phyloP scores from a whole-genome alignment of 2,888 invertebrate species.

The Phaedon cochleariae region DNA sequence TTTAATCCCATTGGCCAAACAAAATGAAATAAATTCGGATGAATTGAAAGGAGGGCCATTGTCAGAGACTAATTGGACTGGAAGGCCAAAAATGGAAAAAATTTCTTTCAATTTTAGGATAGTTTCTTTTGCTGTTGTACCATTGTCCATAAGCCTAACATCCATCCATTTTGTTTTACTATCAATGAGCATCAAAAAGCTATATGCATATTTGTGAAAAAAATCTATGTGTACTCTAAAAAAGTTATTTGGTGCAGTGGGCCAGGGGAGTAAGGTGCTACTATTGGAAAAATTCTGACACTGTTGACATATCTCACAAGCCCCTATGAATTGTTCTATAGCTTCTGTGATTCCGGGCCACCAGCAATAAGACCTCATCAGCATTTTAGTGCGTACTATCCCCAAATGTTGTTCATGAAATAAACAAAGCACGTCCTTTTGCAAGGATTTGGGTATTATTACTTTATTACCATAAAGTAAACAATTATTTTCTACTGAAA shows the following conservation, averaged over 20 bases:
- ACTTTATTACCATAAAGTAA: not conserved
- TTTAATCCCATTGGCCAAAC: conserved; percentile 43
- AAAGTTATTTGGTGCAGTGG: conserved; percentile 19
- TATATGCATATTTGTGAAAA: conserved; percentile 17
- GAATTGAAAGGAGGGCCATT: conserved; percentile 44
- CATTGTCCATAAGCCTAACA: conserved; percentile 38
- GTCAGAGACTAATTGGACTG: conserved; percentile 39
- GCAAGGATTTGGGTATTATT: conserved; percentile 5
- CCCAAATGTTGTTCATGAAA: conserved; percentile 19
- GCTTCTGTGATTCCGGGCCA: conserved; percentile 15
- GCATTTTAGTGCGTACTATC: conserved; percentile 15
- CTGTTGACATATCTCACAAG: conserved; percentile 12
- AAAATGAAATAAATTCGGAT: conserved; percentile 36
- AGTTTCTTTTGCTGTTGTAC: not conserved
- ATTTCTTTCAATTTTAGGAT: conserved; percentile 30
- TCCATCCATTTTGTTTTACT: conserved; percentile 37
- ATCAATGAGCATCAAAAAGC: conserved; percentile 37
- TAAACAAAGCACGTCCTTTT: not conserved
- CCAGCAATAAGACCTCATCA: conserved; percentile 13
- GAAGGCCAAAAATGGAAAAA: conserved; percentile 36
- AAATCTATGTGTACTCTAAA: conserved; percentile 34
- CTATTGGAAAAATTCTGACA: too few relatives aligned
- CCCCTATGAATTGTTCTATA: conserved; percentile 9
- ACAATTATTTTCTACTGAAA: conserved; percentile 5
- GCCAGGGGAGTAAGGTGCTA: not conserved